These are phyloP conservation scores for Spongilla lacustris DNA, from an alignment of 37 sponge, comb jelly and placozoan genomes.

Conservation along the genomic window DNA sequence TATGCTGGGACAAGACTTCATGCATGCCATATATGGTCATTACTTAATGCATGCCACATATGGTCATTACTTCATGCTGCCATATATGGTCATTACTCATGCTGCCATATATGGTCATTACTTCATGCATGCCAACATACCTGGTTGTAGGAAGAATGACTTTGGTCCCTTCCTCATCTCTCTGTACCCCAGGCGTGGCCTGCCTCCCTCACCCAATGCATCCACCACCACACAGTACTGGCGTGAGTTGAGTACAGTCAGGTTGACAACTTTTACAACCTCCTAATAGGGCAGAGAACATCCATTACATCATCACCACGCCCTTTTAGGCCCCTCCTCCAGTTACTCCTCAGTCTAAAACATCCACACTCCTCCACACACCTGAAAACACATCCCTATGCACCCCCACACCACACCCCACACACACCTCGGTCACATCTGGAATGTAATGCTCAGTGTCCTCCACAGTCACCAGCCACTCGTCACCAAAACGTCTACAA, in stretches of 20 bases:
- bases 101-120: not conserved
- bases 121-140: slow-evolving; percentile 1
- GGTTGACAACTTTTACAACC: slow-evolving; percentile 65
- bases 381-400: slow-evolving; percentile 8
- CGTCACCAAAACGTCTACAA: slow-evolving; percentile 77
- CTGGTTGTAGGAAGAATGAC: slow-evolving; percentile 86
- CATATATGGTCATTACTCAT: not conserved
- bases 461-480: slow-evolving; percentile 87
- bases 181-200: slow-evolving; percentile 56
- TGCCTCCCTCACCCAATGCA: slow-evolving; percentile 75
- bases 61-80: too few relatives aligned
- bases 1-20: too few relatives aligned
- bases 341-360: not conserved
- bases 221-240: slow-evolving; percentile 90
- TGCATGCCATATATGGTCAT: too few relatives aligned
- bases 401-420: not conserved
- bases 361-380: slow-evolving; percentile 10
- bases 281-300: slow-evolving; percentile 45
- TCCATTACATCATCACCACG: not conserved
- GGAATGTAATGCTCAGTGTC: slow-evolving; percentile 81
- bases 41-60: too few relatives aligned
- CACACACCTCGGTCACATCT: slow-evolving; percentile 78
- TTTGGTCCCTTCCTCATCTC: slow-evolving; percentile 73
- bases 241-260: slow-evolving; percentile 67
- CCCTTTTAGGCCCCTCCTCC: not conserved